Conservation (phyloP, 2,888 invertebrate genomes). For the Therioaphis trifolii region DNA sequence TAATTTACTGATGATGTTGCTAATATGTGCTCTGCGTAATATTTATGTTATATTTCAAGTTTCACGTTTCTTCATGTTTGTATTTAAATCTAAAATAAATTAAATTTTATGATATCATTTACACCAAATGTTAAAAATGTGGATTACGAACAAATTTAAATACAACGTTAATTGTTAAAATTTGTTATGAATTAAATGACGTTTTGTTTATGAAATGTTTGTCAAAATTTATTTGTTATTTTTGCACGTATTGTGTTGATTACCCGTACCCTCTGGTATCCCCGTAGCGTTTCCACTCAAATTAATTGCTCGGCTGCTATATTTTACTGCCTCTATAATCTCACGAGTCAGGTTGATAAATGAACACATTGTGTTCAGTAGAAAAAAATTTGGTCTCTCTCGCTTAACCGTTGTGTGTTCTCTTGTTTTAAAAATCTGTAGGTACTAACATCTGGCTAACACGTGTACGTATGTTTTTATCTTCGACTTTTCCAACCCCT, state of each 20-base stretch:
- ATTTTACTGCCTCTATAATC: constrained; percentile 25
- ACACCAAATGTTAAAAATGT: too few species aligned
- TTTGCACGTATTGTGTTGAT: neutral
- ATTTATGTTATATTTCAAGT: too few species aligned
- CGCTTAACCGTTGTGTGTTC: too few species aligned
- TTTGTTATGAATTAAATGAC: too few species aligned
- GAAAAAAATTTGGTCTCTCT: neutral
- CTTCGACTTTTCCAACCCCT: neutral
- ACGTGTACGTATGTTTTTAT: neutral
- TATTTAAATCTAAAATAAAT: too few species aligned
- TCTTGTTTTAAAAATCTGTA: neutral
- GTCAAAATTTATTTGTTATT: constrained; percentile 25
- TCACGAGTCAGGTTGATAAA: constrained; percentile 3
- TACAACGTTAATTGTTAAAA: too few species aligned
- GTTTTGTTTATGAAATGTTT: too few species aligned
- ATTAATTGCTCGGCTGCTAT: neutral
- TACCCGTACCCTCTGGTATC: neutral
- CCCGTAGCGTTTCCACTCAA: neutral
- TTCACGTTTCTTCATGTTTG: too few species aligned
- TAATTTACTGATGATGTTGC: too few species aligned
- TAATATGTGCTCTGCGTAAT: too few species aligned
- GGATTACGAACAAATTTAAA: too few species aligned
- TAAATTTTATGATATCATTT: too few species aligned
- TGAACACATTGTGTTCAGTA: neutral
- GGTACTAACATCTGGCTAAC: neutral